Evolutionary conservation across 2,797 vertebrate genomes (phyloP).

Genomic region (Oreortyx pictus): DNA sequence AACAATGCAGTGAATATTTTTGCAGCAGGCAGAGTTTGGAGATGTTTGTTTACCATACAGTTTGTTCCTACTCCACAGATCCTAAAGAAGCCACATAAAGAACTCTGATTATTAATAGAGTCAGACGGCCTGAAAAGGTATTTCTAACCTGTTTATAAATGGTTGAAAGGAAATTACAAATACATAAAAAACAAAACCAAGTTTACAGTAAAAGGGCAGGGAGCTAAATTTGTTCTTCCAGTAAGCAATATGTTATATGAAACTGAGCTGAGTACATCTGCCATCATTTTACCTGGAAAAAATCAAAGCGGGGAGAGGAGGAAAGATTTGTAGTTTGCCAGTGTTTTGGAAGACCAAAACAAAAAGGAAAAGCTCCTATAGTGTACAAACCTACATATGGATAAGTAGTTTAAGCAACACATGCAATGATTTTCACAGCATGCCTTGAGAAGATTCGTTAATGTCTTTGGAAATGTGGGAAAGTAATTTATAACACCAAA

Average conservation of each 20-base stretch:
- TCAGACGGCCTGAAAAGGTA: not conserved
- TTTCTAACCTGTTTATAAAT: conserved; percentile 53
- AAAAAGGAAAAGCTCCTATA: conserved; percentile 18
- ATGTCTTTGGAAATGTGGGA: conserved; percentile 45
- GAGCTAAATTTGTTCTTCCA: conserved; percentile 26
- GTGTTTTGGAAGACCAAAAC: conserved; percentile 1
- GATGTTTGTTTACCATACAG: conserved; percentile 48
- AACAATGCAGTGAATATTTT: conserved; percentile 31
- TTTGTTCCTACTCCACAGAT: conserved; percentile 22
- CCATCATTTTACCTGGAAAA: conserved; percentile 36
- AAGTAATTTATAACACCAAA: conserved; percentile 41
- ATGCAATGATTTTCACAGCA: not conserved
- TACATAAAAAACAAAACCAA: not conserved
- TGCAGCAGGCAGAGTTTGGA: conserved; percentile 47
- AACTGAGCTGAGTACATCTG: conserved; percentile 8
- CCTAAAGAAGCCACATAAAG: conserved; percentile 30
- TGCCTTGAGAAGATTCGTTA: conserved; percentile 28
- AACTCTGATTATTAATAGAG: conserved; percentile 48
- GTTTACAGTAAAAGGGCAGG: conserved; percentile 48
- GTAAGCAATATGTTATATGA: not conserved
- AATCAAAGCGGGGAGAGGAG: not conserved
- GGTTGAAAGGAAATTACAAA: conserved; percentile 47
- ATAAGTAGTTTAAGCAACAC: conserved; percentile 18
- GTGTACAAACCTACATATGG: not conserved
- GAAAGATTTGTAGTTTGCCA: not conserved